Evolutionary conservation across 1,140 invertebrate genomes (phyloP).

Genomic region (Tetraneura akinire): DNA sequence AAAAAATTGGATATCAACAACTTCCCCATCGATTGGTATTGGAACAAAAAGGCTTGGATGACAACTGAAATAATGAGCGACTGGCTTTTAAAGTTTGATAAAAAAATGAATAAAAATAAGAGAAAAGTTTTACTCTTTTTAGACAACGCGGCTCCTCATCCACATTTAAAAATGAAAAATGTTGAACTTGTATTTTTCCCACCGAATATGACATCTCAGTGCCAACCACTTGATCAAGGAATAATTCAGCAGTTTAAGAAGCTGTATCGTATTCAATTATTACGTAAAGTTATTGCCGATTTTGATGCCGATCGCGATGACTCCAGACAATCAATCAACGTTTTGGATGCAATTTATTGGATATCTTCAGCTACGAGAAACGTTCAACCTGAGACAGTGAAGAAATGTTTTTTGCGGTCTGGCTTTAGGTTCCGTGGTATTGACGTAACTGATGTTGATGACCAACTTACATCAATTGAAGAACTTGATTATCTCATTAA

Average conservation of each 20-base stretch:
- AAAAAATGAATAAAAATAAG: neutral
- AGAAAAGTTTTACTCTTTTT: neutral
- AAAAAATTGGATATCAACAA: neutral
- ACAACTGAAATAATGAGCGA: neutral
- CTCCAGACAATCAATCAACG: too few species aligned
- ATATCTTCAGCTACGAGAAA: too few species aligned
- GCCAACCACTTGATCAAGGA: neutral
- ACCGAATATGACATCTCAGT: neutral
- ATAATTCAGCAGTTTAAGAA: constrained; percentile 9
- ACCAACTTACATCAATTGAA: too few species aligned
- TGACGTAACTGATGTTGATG: too few species aligned
- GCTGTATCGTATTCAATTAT: too few species aligned
- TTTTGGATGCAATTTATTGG: too few species aligned
- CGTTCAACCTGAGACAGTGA: too few species aligned
- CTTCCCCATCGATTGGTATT: neutral
- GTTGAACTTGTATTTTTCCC: neutral
- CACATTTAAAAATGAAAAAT: neutral
- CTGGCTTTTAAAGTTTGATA: neutral
- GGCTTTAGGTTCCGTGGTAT: too few species aligned
- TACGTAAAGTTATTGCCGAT: too few species aligned
- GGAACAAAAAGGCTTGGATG: neutral
- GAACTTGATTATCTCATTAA: too few species aligned
- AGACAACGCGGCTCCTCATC: neutral
- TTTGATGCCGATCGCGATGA: too few species aligned
- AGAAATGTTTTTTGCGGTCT: too few species aligned